Base-by-base conservation (phyloP, 2,888 invertebrate genomes). In the Andrena bicolor region DNA sequence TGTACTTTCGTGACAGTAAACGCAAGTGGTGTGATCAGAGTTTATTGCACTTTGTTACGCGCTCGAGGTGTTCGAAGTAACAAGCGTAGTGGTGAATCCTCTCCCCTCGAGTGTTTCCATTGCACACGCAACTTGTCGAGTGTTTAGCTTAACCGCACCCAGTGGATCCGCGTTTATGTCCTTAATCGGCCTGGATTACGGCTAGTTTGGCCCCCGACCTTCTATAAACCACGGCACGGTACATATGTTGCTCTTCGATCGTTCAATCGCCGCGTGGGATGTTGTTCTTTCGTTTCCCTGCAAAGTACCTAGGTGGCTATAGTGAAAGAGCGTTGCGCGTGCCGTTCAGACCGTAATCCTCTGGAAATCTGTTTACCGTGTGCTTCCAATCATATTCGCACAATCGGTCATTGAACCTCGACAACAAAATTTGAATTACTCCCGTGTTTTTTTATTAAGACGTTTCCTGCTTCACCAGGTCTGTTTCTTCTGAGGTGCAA, bases 41-140 rank as follows among this genome's bases (percentile, higher is more conserved):
- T 41, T 41, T 41, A 41, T 41, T 13, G 41, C 41, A 5, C 13
- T 41, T 41, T 13, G 41, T 41, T 41, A 13, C 0, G 41, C 41
- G 41, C 41, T 41, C 13, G 13, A 13, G 13, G 41, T 13, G 13
- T 41, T 41, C 4, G 41, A 41, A 41, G 13, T 41, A 41, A 41
- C 3, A 13, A 20, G 7, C 2, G 2, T 51, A 51, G 20, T 2
- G 8, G 51, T 5, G 32, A 41, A 58, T 48, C 26, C 26, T 26
- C 26, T 26, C 2, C 30, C 30, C 30, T 1, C 0, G 85, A 91
- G 90, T 92, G 90, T 89, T 92, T 90, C 88, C 85, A 80, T 72
- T 89, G 90, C 68, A 88, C 92, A 90, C 91, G 90, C 91, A 90
- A 89, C 88, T 89, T 88, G 90, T 92, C 91, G 87, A 92, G 92